A percentile compares a stretch with the other conserved stretches of the same genome.
These are phyloP conservation scores for Hucho hucho DNA, from an alignment of 2,113 vertebrate species.

Conservation along the genomic window DNA sequence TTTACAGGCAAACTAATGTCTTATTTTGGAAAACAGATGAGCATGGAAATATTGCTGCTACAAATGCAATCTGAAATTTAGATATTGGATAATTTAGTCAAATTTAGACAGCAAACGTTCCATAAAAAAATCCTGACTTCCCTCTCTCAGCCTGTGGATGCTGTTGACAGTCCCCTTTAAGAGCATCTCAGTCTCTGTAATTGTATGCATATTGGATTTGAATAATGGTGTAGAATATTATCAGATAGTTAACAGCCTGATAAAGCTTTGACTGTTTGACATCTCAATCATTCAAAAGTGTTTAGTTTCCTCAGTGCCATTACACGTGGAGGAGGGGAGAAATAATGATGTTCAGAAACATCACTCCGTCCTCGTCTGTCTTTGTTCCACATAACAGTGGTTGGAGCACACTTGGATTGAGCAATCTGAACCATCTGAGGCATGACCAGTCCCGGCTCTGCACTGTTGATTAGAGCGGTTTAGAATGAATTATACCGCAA, in stretches of 20 bases:
- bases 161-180: constrained; percentile 41
- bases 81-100: too few relatives aligned
- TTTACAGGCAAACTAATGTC: too few relatives aligned
- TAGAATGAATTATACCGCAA: too few relatives aligned
- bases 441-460: too few relatives aligned
- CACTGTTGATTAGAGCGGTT: not conserved
- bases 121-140: constrained; percentile 42
- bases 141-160: constrained; percentile 41
- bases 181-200: constrained; percentile 58
- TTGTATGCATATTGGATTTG: constrained; percentile 72
- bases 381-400: not conserved
- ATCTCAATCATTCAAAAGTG: constrained; percentile 73
- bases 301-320: constrained; percentile 55
- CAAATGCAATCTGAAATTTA: too few relatives aligned
- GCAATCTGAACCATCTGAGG: too few relatives aligned
- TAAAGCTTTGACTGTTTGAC: constrained; percentile 74
- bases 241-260: constrained; percentile 61
- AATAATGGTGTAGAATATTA: constrained; percentile 73
- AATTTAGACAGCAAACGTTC: constrained; percentile 10
- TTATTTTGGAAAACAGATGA: too few relatives aligned
- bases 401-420: too few relatives aligned
- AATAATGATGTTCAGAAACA: too few relatives aligned
- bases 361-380: too few relatives aligned
- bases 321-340: constrained; percentile 3
- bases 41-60: too few relatives aligned